Percentiles rank a stretch among this genome's conserved stretches.
Conservation (phyloP, 2,888 invertebrate genomes). For the Pocota personata region DNA sequence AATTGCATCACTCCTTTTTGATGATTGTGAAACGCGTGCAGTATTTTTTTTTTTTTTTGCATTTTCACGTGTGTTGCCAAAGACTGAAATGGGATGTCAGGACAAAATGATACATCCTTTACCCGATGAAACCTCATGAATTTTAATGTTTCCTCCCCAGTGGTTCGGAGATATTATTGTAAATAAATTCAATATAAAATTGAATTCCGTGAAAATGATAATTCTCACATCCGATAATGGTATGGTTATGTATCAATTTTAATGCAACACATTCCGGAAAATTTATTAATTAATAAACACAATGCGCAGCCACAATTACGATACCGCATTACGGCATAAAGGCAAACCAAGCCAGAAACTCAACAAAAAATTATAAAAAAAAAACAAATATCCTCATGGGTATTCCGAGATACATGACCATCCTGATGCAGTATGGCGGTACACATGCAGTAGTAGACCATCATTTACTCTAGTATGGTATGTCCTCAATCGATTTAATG, state of each 20-base stretch:
- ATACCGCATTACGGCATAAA: conserved; percentile 57
- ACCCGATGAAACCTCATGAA: not conserved
- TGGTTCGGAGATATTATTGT: not conserved
- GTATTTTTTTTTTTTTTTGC: not conserved
- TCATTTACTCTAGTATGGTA: conserved; percentile 10
- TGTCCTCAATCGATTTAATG: conserved; percentile 38
- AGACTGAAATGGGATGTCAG: not conserved
- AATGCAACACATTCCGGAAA: conserved; percentile 30
- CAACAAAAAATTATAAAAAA: not conserved
- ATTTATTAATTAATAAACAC: conserved; percentile 69
- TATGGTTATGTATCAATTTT: conserved; percentile 32
- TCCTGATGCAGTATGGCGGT: conserved; percentile 17
- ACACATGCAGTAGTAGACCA: conserved; percentile 8
- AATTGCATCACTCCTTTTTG: not conserved
- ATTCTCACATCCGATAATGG: not conserved
- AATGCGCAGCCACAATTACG: conserved; percentile 58
- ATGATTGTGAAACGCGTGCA: not conserved
- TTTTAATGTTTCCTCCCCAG: not conserved
- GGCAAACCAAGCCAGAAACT: conserved; percentile 19
- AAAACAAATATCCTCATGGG: conserved; percentile 53
- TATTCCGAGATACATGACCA: conserved; percentile 36
- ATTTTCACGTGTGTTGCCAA: not conserved
- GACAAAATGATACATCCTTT: not conserved
- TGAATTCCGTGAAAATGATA: conserved; percentile 2
- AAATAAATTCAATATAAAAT: not conserved